Percentiles rank a stretch among this genome's conserved stretches.
Evolutionary conservation across 2,888 invertebrate genomes (phyloP).

Genomic region (Drosophila meridiana): DNA sequence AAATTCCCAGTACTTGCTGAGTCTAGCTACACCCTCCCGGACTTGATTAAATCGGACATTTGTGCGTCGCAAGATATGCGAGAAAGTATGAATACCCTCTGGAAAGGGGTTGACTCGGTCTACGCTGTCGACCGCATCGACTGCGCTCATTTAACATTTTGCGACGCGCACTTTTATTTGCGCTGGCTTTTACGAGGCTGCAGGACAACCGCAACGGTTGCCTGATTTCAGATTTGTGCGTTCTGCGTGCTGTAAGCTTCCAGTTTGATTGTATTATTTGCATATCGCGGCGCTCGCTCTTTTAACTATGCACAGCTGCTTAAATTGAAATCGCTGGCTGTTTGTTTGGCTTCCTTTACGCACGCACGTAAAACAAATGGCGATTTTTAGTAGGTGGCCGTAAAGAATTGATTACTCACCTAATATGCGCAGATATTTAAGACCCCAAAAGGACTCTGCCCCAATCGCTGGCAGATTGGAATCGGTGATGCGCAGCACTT

Average conservation of each 20-base stretch:
- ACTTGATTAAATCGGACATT: not conserved
- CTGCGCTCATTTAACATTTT: slow-evolving; percentile 69
- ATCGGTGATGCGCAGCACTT: slow-evolving; percentile 90
- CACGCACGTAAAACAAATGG: slow-evolving; percentile 30
- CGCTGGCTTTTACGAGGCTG: slow-evolving; percentile 67
- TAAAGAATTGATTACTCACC: slow-evolving; percentile 82
- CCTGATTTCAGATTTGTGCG: slow-evolving; percentile 22
- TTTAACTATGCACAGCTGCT: slow-evolving; percentile 68
- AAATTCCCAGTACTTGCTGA: too few species aligned
- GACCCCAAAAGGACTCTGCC: slow-evolving; percentile 92
- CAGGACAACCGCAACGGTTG: slow-evolving; percentile 55
- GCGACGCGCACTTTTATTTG: slow-evolving; percentile 67
- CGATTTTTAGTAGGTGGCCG: slow-evolving; percentile 33
- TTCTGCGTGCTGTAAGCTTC: slow-evolving; percentile 11
- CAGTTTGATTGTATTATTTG: slow-evolving; percentile 53
- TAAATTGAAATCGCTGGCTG: slow-evolving; percentile 66
- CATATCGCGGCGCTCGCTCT: slow-evolving; percentile 41
- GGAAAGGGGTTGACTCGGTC: slow-evolving; percentile 13
- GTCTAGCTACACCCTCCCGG: not conserved
- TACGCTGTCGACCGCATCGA: slow-evolving; percentile 38
- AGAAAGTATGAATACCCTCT: slow-evolving; percentile 18
- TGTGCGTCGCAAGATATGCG: slow-evolving; percentile 23
- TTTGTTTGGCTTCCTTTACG: slow-evolving; percentile 18
- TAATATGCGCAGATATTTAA: slow-evolving; percentile 87
- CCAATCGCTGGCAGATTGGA: slow-evolving; percentile 92